Evolutionary conservation across 2,113 vertebrate genomes (phyloP), one percentile per base, ranked within the genome.

Genomic region (Rhineura floridana): DNA sequence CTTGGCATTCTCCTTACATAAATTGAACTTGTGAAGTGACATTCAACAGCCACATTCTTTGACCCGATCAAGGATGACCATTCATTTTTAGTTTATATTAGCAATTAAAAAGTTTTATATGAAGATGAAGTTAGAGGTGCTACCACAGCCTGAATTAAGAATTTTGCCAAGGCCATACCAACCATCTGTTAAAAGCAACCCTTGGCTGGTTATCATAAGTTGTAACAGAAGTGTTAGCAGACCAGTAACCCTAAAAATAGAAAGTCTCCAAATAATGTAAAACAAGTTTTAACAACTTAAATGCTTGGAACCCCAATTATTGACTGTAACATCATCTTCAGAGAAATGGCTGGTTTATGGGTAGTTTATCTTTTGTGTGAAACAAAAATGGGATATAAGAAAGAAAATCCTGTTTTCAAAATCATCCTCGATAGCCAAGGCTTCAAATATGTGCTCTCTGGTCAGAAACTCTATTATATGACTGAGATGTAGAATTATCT

Each of bases 31-130:
- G 17, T 55, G 83, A 84, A 39, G n/a, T 39, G n/a, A 15, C n/a
- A 42, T 39, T 2, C 36, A 75, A 9, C 83, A 36, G n/a, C 10
- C 50, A 36, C 44, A n/a, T 50, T 83, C 30, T 15, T 84, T 52
- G n/a, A n/a, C 12, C n/a, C 6, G 17, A 52, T 36, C n/a, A 84
- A 50, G 10, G 48, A 36, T 36, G 48, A 42, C 50, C 39, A 21
- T 42, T 75, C 69, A 2, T 30, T 55, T 85, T 73, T n/a, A 39
- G 52, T 85, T 55, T 75, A 30, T 36, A 25, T 44, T 59, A 7
- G 72, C 83, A 85, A 85, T 85, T 76, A 85, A 63, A 85, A 85
- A 44, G 84, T 85, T 76, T 63, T 59, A 50, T 44, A 46, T 4
- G 23, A 7, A 39, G 46, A 86, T 7, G 25, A 67, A 55, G 10